Evolutionary conservation across 2,888 invertebrate genomes (phyloP), one percentile per base, ranked within the genome.

Genomic region (Hypselothyrea guttata): DNA sequence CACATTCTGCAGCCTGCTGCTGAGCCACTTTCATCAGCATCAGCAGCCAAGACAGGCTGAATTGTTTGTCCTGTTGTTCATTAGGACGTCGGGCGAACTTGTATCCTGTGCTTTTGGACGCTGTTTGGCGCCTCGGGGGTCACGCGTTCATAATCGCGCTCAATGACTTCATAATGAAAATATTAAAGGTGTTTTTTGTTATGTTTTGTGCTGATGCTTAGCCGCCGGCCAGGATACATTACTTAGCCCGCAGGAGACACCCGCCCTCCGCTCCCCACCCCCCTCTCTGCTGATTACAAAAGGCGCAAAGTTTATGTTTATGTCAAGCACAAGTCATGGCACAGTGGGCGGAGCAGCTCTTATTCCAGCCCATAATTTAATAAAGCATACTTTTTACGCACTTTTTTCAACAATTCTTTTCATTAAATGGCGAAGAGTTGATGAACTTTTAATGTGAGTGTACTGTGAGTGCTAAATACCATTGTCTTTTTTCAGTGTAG

Each of bases 141-240:
- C 81, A 84, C 86, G 81, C 81, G 76, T 65, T 84, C 84, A 83
- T 86, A 87, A 87, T 81, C 83, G 84, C 78, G 69, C 77, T 67
- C 73, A 86, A 86, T 79, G 84, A 87, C 72, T 87, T 86, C 81
- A 76, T 88, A 87, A 88, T 87, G 84, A 86, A 87, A 87, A 87
- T 86, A 86, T 86, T 85, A 87, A 88, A 87, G 87, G 88, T 88
- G 88, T 86, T 81, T 87, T 79, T 66, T 78, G 72, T 63, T 69
- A 35, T 60, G 62, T 48, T 61, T 41, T 37, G 34, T 27, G 33
- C 8, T 27, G 59, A 33, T 46, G 49, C 72, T 68, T 78, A 74
- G 77, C 77, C 84, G 69, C 12, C 65, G 68, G 78, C 61, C 57
- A 76, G 74, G 77, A 76, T 65, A 77, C 73, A 56, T 77, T 65